Conservation (phyloP, 2,113 vertebrate genomes). For the Festucalex cinctus region DNA sequence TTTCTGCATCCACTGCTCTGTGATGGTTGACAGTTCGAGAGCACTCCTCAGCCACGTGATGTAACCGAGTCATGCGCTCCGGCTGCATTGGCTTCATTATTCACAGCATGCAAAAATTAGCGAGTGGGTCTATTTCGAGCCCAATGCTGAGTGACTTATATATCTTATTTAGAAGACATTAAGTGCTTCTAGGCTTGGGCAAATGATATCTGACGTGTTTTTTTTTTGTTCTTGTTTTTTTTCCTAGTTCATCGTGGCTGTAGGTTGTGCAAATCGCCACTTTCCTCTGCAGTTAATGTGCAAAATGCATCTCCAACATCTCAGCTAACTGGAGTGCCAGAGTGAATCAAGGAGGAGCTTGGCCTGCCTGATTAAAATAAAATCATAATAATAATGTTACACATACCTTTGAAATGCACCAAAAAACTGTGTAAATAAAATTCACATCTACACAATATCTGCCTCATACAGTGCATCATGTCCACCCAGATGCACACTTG, state of each 20-base stretch:
- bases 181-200: slow-evolving; percentile 7
- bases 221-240: slow-evolving; percentile 13
- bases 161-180: slow-evolving; percentile 14
- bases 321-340: slow-evolving; percentile 17
- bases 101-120: slow-evolving; percentile 29
- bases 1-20: slow-evolving; percentile 91
- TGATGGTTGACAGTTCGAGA: slow-evolving; percentile 90
- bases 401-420: neutral
- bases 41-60: slow-evolving; percentile 73
- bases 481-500: slow-evolving; percentile 14
- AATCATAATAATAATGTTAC: too few species aligned
- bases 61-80: slow-evolving; percentile 24
- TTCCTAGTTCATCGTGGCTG: slow-evolving; percentile 59
- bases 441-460: slow-evolving; percentile 5
- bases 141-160: slow-evolving; percentile 9
- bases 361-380: slow-evolving; percentile 2
- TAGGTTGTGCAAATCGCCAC: slow-evolving; percentile 69
- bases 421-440: neutral
- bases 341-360: slow-evolving; percentile 16
- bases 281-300: slow-evolving; percentile 52
- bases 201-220: slow-evolving; percentile 11
- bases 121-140: slow-evolving; percentile 15
- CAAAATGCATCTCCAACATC: slow-evolving; percentile 16
- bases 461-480: slow-evolving; percentile 26
- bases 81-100: slow-evolving; percentile 23